Base-by-base conservation (phyloP, 2,888 invertebrate genomes). In the Diplazon laetatorius region DNA sequence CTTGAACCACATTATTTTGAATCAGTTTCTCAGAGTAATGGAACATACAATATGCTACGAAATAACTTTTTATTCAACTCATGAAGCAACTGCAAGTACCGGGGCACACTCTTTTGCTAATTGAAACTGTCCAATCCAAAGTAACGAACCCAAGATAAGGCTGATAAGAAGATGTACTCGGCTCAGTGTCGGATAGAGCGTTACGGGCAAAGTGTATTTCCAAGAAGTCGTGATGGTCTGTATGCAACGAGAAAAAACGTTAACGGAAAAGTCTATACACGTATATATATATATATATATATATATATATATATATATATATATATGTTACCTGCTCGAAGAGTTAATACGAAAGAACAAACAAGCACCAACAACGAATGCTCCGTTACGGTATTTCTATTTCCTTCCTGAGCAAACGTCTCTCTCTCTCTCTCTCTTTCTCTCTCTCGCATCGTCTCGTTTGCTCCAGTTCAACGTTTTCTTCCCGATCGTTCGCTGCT, bases 91-190 rank as follows among this genome's bases (percentile, higher is more conserved):
- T 55, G 44, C 30, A 42, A 48, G 18, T 30, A 63, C 52, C 52
- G 42, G n/a, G 50, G 55, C 62, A 63, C 30, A 35, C 57, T 30
- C 59, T 55, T 57, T 25, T 63, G 60, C 62, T 75, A 78, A 75
- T 75, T 75, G 70, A 66, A 78, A 60, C 60, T 12, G 60, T 44
- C 59, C 70, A 66, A 75, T 71, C 63, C 48, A 42, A 18, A 60
- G 65, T 78, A 78, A 78, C 74, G 70, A 75, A 75, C 70, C 60
- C 70, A 65, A 74, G 75, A 78, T 66, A 73, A 77, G 73, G 68
- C 63, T 50, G 78, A 75, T 78, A 71, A 74, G 78, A 48, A 66
- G 65, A 72, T 46, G 60, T 46, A 55, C 42, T 52, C 74, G 37
- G 50, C 37, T 63, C 48, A 5, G 44, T 30, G 52, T 16, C 44